phyloP scores from a whole-genome alignment of 2,113 vertebrate species.

The Apodemus speciosus region DNA sequence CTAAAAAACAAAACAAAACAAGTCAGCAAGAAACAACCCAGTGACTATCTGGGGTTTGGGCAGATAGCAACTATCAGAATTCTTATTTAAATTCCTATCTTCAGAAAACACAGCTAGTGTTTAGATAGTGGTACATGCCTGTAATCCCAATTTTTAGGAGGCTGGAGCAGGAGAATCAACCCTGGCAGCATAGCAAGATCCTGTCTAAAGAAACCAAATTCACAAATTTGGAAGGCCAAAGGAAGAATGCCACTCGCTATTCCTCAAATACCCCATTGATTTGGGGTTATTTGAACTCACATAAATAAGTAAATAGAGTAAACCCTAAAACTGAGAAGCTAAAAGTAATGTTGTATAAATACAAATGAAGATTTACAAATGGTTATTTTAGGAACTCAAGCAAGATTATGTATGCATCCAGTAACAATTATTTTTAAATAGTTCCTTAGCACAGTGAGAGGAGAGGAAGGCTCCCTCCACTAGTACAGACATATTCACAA shows the following conservation, averaged over 20 bases:
- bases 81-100: not conserved
- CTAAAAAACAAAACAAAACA: not conserved
- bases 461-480: not conserved
- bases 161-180: not conserved
- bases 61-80: not conserved
- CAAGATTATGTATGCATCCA: not conserved
- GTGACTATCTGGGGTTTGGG: not conserved
- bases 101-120: not conserved
- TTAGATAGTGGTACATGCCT: not conserved
- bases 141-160: not conserved
- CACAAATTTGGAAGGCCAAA: conserved; percentile 25
- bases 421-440: conserved; percentile 13
- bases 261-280: not conserved
- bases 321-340: conserved; percentile 44
- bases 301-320: conserved; percentile 4
- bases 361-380: conserved; percentile 35
- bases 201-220: not conserved
- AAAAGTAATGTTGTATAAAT: not conserved
- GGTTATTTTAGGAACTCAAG: conserved; percentile 18
- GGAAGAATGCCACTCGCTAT: not conserved
- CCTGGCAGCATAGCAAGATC: not conserved
- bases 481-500: not conserved
- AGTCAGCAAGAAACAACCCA: conserved; percentile 14
- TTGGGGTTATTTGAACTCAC: conserved; percentile 24
- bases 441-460: not conserved